Evolutionary conservation across 1,140 invertebrate species (phyloP).

Genomic region (Leptoteleia sp.): DNA sequence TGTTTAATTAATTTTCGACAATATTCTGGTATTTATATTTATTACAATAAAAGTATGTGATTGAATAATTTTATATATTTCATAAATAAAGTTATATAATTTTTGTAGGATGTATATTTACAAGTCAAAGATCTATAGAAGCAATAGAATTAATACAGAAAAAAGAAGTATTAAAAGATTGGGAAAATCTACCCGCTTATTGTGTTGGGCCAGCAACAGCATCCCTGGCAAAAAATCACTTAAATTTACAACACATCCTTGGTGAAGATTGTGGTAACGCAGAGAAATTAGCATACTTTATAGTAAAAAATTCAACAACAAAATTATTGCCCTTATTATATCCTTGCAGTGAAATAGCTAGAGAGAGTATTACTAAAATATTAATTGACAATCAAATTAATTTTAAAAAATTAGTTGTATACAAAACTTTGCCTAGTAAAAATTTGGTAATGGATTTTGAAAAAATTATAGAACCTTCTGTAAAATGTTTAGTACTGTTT

Average conservation of each 20-base stretch:
- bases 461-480: conserved; percentile 50
- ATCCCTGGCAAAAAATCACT: conserved; percentile 61
- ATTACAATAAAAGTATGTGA: conserved; percentile 25
- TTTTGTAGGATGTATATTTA: conserved; percentile 75
- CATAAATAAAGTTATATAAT: conserved; percentile 7
- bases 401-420: conserved; percentile 73
- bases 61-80: conserved; percentile 5
- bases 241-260: conserved; percentile 70
- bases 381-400: conserved; percentile 65
- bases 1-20: conserved; percentile 63
- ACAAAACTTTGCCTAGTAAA: conserved; percentile 72
- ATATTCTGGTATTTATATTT: conserved; percentile 72
- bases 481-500: conserved; percentile 75
- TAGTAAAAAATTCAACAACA: conserved; percentile 59
- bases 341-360: conserved; percentile 77
- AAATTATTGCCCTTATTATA: conserved; percentile 71
- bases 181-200: conserved; percentile 71
- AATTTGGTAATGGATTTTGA: conserved; percentile 68
- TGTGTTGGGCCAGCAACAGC: conserved; percentile 77
- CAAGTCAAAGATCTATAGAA: conserved; percentile 75
- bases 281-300: conserved; percentile 72
- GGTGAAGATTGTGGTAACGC: conserved; percentile 75
- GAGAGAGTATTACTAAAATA: conserved; percentile 73
- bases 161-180: conserved; percentile 59
- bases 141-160: conserved; percentile 67